Base-by-base conservation (phyloP, 2,888 invertebrate genomes). In the Pherbina coryleti region DNA sequence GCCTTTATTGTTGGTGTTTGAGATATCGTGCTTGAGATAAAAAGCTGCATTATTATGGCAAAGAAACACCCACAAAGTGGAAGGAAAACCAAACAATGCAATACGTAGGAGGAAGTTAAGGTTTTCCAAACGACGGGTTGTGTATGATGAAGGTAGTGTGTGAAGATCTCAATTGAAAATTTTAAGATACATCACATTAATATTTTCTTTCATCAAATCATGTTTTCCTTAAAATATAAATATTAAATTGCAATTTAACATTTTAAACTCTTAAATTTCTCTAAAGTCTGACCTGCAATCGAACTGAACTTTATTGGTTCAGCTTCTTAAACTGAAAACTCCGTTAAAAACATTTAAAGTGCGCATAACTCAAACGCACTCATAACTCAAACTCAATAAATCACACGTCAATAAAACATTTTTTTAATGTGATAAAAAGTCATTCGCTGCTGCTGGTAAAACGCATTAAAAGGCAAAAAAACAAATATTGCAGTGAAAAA, bases 11-110 rank as follows among this genome's bases (percentile, higher is more conserved):
- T 64, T 64, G 5, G 64, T 31, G 5, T 25, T 8, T 9, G 31
- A 64, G n/a, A 64, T 64, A 62, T 64, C 64, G 34, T 64, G 64
- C 64, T 8, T 31, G 17, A 64, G 64, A 64, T 64, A 64, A 31
- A 55, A 31, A 64, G 5, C 7, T 64, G 28, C 62, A 31, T 34
- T 34, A 64, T 34, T 34, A 31, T 64, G 7, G 9, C 11, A 28
- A 64, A 64, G 14, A 17, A 31, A 28, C 64, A n/a, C 64, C 64
- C 31, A 28, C 64, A 31, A 64, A 28, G 57, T 22, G 5, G 57
- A 22, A 9, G 11, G 9, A 60, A 60, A 60, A 14, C 19, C 28
- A 25, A 60, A 60, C 25, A 25, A 57, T 19, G 22, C 57, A 19
- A 25, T 4, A 60, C 5, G 57, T 22, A 11, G 25, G 25, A 0